Evolutionary conservation across 1,140 invertebrate species (phyloP), one percentile per base, ranked within the genome.

Genomic region (Glomeris maerens): DNA sequence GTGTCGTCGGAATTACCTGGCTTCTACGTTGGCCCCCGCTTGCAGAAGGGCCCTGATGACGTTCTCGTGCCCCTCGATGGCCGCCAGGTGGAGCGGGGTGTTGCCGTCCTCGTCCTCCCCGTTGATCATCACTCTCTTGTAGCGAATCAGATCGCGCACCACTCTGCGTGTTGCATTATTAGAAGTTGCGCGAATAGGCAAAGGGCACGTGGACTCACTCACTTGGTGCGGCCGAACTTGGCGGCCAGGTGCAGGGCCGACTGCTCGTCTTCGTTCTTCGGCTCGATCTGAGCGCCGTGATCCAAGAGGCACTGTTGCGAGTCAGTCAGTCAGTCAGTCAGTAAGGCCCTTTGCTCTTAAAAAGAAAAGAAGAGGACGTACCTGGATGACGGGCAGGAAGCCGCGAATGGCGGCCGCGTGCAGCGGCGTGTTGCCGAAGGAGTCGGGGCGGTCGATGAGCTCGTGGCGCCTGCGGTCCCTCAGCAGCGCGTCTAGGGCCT

Each of bases 231-330:
- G 2, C 71, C 71, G 55, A 60, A 59, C 47, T 65, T 64, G 23
- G 69, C 66, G 41, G 70, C 70, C 7, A 72, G 58, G 59, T 72
- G 71, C n/a, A 72, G 47, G 36, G 71, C 67, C 17, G 70, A 72
- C 52, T 70, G 63, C 55, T 71, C 71, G 49, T 72, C 68, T 52
- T 73, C 71, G 62, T 72, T 72, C 53, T 72, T 72, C 41, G 59
- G 62, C 45, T 66, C 64, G 29, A 67, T 54, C 47, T 66, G 59
- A 44, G 66, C 67, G 3, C 61, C 62, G 51, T 66, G 52, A 5
- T 66, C 58, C 23, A 72, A 49, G 23, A 73, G 57, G 45, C 53
- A 54, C 66, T 68, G 50, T 39, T 59, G 53, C n/a, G n/a, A n/a
- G n/a, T n/a, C n/a, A n/a, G n/a, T n/a, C n/a, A n/a, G n/a, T n/a